A percentile compares a stretch with the other conserved stretches of the same genome.
phyloP scores from a whole-genome alignment of 2,797 vertebrate genomes.

The Acanthurus leucopareius region DNA sequence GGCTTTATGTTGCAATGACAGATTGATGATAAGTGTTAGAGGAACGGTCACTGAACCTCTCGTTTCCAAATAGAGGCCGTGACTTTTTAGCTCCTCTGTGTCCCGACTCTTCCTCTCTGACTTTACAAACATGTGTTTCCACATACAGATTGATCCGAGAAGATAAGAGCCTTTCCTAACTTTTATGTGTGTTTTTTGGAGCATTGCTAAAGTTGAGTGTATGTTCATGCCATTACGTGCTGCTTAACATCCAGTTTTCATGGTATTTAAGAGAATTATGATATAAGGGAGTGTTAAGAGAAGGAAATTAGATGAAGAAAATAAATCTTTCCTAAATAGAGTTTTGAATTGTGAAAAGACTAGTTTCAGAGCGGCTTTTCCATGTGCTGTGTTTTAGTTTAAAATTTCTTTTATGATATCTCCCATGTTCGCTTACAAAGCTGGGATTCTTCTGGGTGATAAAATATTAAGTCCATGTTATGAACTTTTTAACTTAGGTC shows the following conservation, averaged over 20 bases:
- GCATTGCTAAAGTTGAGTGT: no score
- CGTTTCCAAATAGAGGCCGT: background rate
- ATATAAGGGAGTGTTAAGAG: no score
- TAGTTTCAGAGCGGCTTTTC: no score
- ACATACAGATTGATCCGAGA: background rate
- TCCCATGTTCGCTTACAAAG: no score
- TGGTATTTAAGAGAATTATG: background rate
- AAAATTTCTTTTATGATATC: no score
- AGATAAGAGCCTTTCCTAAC: background rate
- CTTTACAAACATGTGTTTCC: background rate
- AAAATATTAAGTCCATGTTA: no score
- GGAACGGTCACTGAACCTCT: constrained; percentile 9
- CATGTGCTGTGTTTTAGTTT: no score
- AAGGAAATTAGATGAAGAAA: no score
- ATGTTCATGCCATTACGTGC: background rate
- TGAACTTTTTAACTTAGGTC: no score
- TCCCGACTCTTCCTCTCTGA: background rate
- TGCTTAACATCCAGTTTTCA: background rate
- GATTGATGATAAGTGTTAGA: constrained; percentile 33
- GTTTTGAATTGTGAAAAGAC: no score
- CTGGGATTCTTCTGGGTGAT: no score
- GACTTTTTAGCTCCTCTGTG: background rate
- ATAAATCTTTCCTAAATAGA: no score
- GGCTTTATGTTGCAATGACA: constrained; percentile 19
- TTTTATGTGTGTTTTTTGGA: background rate